Evolutionary conservation across 2,888 invertebrate genomes (phyloP), one percentile per base, ranked within the genome.

Genomic region (Ormia ochracea): DNA sequence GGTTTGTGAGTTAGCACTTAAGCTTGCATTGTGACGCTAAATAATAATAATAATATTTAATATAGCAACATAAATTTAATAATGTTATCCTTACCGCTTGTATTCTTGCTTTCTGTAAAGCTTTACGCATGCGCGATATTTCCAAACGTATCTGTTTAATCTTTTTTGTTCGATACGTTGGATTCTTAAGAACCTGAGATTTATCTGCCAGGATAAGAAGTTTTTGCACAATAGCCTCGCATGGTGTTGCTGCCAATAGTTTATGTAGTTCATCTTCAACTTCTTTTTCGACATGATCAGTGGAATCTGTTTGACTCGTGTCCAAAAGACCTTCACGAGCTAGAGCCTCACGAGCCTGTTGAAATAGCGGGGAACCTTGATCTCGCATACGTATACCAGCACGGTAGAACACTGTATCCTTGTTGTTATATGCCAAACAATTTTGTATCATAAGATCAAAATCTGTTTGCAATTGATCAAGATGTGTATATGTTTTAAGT

Each of bases 371-470:
- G 21, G 93, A 92, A 76, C 97, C 97, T 90, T 96, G 96, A 84
- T 98, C 98, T 41, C 96, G 93, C 94, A 98, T 95, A 86, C 95
- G 95, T 1, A 96, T 91, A 0, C 96, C 98, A 1, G 97, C 95
- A 68, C 95, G 93, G 89, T 98, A 98, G 89, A 97, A 98, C 72
- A 98, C 95, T 0, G 98, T 98, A 84, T 98, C 98, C 87, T 96
- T 96, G 82, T 96, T 94, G 89, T 99, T 99, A 89, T 99, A 99
- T 0, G 95, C 95, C 85, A 97, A 92, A 87, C 99, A 99, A 90
- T 99, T 99, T 82, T 93, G 93, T 73, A 98, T 96, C 95, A 99
- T 98, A n/a, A 98, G 92, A 85, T 94, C 93, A 88, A 99, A 98
- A 90, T 99, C 99, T 0, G 91, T 91, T 86, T 97, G 96, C 85